Conservation (phyloP, 1,140 invertebrate genomes). For the Gerris buenoi region DNA sequence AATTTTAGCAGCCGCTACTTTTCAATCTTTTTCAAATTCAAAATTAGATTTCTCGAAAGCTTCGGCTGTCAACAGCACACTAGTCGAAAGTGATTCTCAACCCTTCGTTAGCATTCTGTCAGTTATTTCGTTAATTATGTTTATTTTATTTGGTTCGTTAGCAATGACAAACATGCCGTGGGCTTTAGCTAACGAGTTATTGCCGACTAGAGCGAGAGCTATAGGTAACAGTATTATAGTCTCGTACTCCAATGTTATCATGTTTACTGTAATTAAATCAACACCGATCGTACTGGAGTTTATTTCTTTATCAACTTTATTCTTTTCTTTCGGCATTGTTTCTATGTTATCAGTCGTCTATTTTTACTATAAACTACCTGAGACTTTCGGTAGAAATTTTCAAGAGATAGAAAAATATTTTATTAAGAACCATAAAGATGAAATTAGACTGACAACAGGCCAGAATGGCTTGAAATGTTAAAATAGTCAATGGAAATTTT, state of each 20-base stretch:
- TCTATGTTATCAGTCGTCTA: conserved; percentile 40
- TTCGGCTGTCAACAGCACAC: conserved; percentile 24
- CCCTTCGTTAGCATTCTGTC: not conserved
- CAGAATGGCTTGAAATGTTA: no score
- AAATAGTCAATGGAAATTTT: no score
- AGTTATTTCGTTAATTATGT: conserved; percentile 33
- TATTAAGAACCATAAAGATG: not conserved
- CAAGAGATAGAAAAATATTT: conserved; percentile 36
- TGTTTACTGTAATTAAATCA: conserved; percentile 46
- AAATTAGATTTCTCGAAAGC: not conserved
- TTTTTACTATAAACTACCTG: conserved; percentile 47
- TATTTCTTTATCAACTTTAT: conserved; percentile 37
- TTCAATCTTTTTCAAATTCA: not conserved
- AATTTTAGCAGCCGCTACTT: not conserved
- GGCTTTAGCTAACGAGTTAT: conserved; percentile 38
- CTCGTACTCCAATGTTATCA: conserved; percentile 42
- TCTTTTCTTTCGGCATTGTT: conserved; percentile 43
- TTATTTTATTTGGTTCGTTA: conserved; percentile 36
- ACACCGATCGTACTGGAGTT: conserved; percentile 38
- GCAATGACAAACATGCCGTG: conserved; percentile 46
- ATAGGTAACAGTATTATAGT: conserved; percentile 38
- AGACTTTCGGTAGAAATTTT: conserved; percentile 54
- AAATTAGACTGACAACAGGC: no score
- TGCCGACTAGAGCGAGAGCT: conserved; percentile 31
- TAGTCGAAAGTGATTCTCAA: not conserved